Evolutionary conservation across 2,888 invertebrate species (phyloP).

Genomic region (Yponomeuta evonymella): DNA sequence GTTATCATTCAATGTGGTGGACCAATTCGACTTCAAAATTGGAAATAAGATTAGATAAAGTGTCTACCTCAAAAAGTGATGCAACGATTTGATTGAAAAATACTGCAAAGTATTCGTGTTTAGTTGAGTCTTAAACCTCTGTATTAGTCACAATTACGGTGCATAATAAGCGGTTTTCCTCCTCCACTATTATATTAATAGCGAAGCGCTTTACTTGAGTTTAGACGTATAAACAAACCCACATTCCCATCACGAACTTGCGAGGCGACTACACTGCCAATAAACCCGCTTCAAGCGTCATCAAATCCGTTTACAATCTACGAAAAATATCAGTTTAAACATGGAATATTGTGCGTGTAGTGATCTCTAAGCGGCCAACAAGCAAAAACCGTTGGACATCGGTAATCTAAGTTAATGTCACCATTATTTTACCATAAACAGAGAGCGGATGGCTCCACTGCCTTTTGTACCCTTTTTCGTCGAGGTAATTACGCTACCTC

Average conservation of each 20-base stretch:
- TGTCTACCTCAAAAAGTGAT: not conserved
- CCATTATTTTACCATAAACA: conserved; percentile 37
- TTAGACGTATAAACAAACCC: not conserved
- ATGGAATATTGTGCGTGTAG: not conserved
- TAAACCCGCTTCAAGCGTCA: not conserved
- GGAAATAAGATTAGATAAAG: too few relatives aligned
- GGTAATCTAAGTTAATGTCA: conserved; percentile 28
- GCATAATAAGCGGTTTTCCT: too few relatives aligned
- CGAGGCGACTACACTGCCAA: not conserved
- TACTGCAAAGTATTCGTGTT: too few relatives aligned
- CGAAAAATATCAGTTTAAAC: not conserved
- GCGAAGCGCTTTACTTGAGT: too few relatives aligned
- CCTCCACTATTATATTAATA: too few relatives aligned
- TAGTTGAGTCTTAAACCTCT: too few relatives aligned
- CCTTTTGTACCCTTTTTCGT: conserved; percentile 43
- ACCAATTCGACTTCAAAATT: not conserved
- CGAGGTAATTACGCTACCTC: conserved; percentile 31
- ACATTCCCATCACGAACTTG: not conserved
- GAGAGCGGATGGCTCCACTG: conserved; percentile 29
- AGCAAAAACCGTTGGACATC: conserved; percentile 11
- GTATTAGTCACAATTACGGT: too few relatives aligned
- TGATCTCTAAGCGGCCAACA: not conserved
- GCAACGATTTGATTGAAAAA: too few relatives aligned
- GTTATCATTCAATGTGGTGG: not conserved
- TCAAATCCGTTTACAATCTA: not conserved